These are phyloP conservation scores for Heteropelma amictum DNA, from an alignment of 2,888 invertebrate genomes.

Conservation along the genomic window DNA sequence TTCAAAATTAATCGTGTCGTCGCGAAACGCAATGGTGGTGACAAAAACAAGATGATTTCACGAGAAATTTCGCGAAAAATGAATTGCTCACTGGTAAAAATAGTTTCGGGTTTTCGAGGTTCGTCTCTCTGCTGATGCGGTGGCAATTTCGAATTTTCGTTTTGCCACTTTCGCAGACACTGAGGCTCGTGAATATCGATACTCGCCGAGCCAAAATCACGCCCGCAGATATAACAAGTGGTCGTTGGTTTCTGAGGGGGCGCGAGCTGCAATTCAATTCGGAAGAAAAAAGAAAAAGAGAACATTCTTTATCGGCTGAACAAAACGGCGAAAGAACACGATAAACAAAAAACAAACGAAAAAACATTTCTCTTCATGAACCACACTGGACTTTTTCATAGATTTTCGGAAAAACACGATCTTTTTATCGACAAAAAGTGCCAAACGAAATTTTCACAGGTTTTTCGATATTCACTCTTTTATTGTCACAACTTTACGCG, in stretches of 20 bases:
- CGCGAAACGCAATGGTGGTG: background rate
- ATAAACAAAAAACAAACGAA: constrained; percentile 1
- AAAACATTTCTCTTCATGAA: too few relatives aligned
- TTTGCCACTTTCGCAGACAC: constrained; percentile 84
- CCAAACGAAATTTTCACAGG: too few relatives aligned
- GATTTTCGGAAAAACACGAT: too few relatives aligned
- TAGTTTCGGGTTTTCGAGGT: constrained; percentile 81
- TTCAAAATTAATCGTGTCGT: too few relatives aligned
- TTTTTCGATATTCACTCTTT: too few relatives aligned
- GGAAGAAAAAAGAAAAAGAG: constrained; percentile 12
- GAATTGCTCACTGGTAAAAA: constrained; percentile 76
- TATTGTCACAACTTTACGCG: too few relatives aligned
- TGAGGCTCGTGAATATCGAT: constrained; percentile 84
- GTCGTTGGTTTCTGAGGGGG: constrained; percentile 67
- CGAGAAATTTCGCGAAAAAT: background rate
- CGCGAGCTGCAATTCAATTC: constrained; percentile 52
- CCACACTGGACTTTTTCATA: too few relatives aligned
- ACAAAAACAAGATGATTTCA: background rate
- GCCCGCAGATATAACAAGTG: constrained; percentile 84
- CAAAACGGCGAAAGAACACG: too few relatives aligned
- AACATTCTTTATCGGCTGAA: background rate
- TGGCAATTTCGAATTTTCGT: constrained; percentile 82
- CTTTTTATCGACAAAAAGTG: too few relatives aligned
- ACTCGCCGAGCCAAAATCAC: constrained; percentile 83
- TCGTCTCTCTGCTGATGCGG: constrained; percentile 75